Percentiles rank a stretch among this genome's conserved stretches.
phyloP scores from a whole-genome alignment of 64 coral and sea anemone genomes.

The Anthopleura sola region DNA sequence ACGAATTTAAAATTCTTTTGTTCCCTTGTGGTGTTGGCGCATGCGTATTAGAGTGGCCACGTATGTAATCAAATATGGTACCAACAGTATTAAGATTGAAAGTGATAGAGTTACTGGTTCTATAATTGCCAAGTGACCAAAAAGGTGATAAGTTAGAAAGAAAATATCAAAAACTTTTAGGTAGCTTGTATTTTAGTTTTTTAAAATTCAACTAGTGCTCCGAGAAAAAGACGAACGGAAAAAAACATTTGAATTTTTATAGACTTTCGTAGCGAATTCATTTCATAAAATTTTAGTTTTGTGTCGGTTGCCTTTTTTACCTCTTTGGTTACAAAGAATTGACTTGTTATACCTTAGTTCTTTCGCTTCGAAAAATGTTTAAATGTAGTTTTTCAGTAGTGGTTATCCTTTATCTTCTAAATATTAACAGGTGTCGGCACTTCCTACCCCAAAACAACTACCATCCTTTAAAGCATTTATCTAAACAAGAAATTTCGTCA shows the following conservation, averaged over 20 bases:
- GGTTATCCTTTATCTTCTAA: not conserved
- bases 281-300: not conserved
- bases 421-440: not conserved
- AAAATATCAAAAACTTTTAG: not conserved
- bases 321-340: not conserved
- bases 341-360: not conserved
- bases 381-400: not conserved
- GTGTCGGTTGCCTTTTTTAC: not conserved
- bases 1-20: conserved; percentile 91
- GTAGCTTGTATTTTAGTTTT: not conserved
- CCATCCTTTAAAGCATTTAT: not conserved
- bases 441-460: not conserved
- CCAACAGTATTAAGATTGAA: not conserved
- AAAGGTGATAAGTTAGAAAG: not conserved
- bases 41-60: conserved; percentile 68
- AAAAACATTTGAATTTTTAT: not conserved
- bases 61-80: conserved; percentile 78
- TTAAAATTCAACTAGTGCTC: not conserved
- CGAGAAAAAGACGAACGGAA: not conserved
- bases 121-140: not conserved
- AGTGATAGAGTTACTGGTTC: not conserved
- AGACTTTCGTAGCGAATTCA: not conserved
- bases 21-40: conserved; percentile 41
- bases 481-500: not conserved
- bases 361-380: not conserved